Evolutionary conservation across 2,113 vertebrate genomes (phyloP), one percentile per base, ranked within the genome.

Genomic region (Dipodomys stephensi): DNA sequence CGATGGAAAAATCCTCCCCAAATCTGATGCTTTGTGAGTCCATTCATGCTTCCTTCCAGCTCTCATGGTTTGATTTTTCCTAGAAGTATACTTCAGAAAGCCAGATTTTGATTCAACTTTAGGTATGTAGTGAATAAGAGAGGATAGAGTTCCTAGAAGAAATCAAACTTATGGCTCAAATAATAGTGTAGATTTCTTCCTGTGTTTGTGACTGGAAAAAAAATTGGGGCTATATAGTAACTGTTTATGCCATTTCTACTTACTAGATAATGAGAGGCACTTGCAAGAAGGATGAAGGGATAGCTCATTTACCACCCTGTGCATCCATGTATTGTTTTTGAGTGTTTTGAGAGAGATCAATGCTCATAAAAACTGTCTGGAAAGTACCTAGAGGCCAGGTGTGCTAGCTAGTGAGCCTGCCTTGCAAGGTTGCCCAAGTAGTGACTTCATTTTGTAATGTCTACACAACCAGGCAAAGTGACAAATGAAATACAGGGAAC

Each of bases 71-170:
- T 78, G 13, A 57, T 57, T 27, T 4, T 62, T 91, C 83, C 23
- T 81, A 4, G 30, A 94, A 73, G 9, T 71, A 69, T 49, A 82
- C 7, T n/a, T 91, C 44, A 39, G 53, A 94, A 86, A 90, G 7
- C 15, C 78, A 81, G 81, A n/a, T 84, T 92, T 92, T 95, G 15
- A 39, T 94, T 62, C 77, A 81, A 89, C 35, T 87, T n/a, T 76
- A 53, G 49, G 72, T 87, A 81, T 15, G 7, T 88, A n/a, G 71
- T 53, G 39, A 83, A 81, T 72, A 35, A 73, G 68, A 91, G 39
- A 83, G 39, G 67, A 83, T 35, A 46, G 20, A 76, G 5, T 90
- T 95, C 53, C 60, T 81, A 11, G 74, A 94, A 95, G 8, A 4
- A 72, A 69, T 92, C n/a, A 74, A 13, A 16, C 15, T 57, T 46